These are phyloP conservation scores for Mastomys coucha DNA, from an alignment of 2,113 vertebrate species.

Conservation along the genomic window DNA sequence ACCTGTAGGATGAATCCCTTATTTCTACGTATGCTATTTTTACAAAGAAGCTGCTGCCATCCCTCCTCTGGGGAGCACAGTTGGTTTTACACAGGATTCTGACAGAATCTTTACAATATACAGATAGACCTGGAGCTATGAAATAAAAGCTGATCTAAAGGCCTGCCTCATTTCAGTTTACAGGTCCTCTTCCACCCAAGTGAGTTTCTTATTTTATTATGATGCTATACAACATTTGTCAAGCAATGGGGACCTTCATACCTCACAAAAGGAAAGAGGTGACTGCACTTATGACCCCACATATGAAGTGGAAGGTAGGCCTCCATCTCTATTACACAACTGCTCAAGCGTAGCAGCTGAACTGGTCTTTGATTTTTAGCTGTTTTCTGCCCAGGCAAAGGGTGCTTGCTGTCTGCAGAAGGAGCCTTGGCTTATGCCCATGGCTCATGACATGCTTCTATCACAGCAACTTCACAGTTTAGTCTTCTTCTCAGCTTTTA, in stretches of 20 bases:
- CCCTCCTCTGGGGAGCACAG: background rate
- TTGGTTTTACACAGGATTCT: background rate
- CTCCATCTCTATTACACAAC: background rate
- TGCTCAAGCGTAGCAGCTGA: fast-evolving
- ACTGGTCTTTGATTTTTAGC: background rate
- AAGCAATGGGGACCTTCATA: background rate
- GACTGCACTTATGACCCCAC: background rate
- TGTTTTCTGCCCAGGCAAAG: background rate
- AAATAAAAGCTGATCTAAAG: background rate
- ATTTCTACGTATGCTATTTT: background rate
- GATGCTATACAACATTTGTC: background rate
- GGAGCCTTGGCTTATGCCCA: background rate
- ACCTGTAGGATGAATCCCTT: background rate
- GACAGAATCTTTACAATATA: no score
- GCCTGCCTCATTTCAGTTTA: background rate
- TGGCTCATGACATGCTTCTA: background rate
- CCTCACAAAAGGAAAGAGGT: background rate
- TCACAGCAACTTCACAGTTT: background rate
- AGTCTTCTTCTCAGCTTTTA: background rate
- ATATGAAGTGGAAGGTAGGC: background rate
- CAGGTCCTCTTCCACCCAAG: background rate
- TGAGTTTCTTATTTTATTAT: background rate
- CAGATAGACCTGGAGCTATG: background rate
- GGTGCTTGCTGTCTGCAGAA: background rate
- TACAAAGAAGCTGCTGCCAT: background rate